Evolutionary conservation across 2,888 invertebrate genomes (phyloP), one percentile per base, ranked within the genome.

Genomic region (Phortica okadai): DNA sequence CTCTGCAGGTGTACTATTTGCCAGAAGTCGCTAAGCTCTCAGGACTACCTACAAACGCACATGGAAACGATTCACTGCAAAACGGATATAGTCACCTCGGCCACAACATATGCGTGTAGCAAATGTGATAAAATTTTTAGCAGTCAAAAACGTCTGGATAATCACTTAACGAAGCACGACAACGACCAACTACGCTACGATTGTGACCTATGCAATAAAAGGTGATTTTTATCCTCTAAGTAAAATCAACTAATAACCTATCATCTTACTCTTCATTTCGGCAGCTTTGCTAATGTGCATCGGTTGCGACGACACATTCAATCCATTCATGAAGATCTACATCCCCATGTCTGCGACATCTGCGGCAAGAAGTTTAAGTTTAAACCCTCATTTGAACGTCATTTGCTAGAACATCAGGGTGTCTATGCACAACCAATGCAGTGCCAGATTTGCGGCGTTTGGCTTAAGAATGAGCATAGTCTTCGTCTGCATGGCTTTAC

Each of bases 331-430:
- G 89, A 89, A 76, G 86, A 89, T 75, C 67, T 85, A 64, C 82
- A 84, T 69, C 86, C 84, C 2, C 89, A 89, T 77, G 82, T 90
- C 74, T 90, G 89, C 77, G 90, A 90, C 62, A 86, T 88, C 50
- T 90, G 89, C 73, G 89, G 89, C 69, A 89, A 88, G 44, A 85
- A 88, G 76, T 90, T 89, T 58, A 90, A 90, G 75, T 90, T 87
- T 16, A 90, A 90, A 76, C 87, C 87, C 1, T 87, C 89, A 8
- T 90, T 90, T 58, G 88, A 89, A 56, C 84, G 84, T 0, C 89
- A 90, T 59, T 66, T 88, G 75, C 80, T 84, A 58, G 86, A 88
- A 75, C 89, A 89, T 75, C 88, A 89, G 74, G 89, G 89, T 25
- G 85, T 90, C n/a, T 81, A 89, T 7, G 88, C 84, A 0, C 89